Evolutionary conservation across 2,888 invertebrate genomes (phyloP).

Genomic region (Cantharis rufa): DNA sequence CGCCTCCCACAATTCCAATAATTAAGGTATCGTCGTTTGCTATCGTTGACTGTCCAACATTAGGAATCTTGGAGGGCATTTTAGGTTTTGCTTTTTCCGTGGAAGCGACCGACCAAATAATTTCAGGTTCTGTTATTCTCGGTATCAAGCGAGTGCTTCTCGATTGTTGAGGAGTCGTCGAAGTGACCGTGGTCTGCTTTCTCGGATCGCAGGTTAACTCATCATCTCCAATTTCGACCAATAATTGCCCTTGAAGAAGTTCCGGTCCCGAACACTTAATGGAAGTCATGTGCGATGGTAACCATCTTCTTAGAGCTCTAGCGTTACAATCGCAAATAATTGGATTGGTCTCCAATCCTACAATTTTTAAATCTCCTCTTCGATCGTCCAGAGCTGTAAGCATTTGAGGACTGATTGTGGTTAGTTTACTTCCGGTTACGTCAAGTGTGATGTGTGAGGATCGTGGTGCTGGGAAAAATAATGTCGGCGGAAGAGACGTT

Average conservation of each 20-base stretch:
- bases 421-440: conserved; percentile 76
- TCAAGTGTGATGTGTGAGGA: conserved; percentile 81
- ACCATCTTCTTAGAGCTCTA: conserved; percentile 77
- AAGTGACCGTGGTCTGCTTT: conserved; percentile 59
- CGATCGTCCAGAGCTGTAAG: conserved; percentile 81
- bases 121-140: conserved; percentile 78
- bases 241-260: conserved; percentile 68
- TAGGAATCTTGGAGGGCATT: conserved; percentile 62
- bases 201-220: conserved; percentile 78
- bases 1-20: conserved; percentile 92
- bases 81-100: conserved; percentile 63
- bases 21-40: conserved; percentile 91
- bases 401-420: conserved; percentile 77
- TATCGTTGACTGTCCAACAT: conserved; percentile 63
- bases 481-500: conserved; percentile 74
- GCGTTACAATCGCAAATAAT: conserved; percentile 86
- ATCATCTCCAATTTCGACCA: conserved; percentile 79
- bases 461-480: conserved; percentile 85
- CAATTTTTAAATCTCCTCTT: conserved; percentile 72
- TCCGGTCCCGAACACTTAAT: conserved; percentile 69
- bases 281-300: conserved; percentile 67
- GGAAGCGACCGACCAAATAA: conserved; percentile 87
- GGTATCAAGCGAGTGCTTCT: conserved; percentile 61
- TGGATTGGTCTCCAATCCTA: conserved; percentile 78
- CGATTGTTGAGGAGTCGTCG: conserved; percentile 40